Base-by-base conservation (phyloP, 2,113 vertebrate genomes). In the Synchiropus splendidus region DNA sequence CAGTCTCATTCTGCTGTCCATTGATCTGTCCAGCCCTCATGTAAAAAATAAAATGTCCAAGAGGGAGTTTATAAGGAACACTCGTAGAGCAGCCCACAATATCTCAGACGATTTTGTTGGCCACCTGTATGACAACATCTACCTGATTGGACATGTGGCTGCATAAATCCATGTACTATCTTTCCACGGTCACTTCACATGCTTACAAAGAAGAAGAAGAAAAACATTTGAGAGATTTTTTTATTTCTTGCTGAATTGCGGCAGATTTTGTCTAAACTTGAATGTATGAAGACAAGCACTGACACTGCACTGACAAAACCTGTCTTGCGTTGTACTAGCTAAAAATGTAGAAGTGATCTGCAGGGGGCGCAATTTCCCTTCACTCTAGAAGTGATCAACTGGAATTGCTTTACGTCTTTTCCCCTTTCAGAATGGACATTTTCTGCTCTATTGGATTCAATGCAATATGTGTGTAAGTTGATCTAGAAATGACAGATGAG, bases 11-110 rank as follows among this genome's bases (percentile, higher is more conserved):
- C 89, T 99, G 48, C 91, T 99, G 74, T 99, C 94, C 61, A 97
- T 98, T 54, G 95, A 99, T 72, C 89, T 99, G 70, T 90, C 85
- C 72, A 98, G 94, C 58, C 95, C 94, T 44, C 95, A 99, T 0
- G 95, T 99, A 71, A 98, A 98, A 82, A 99, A 99, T 86, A 99
- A 99, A 80, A 99, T 99, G 95, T 99, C 95, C 36, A 99, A 99
- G 80, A 86, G 95, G 77, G 95, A 99, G 81, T 99, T 99, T 72
- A 99, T 99, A 77, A 87, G 95, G 72, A 98, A 99, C 54, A 99
- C 95, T 0, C 88, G 95, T 2, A 86, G 90, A 16, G 95, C 95
- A 16, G 94, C 95, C 6, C 92, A 93, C 48, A 98, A 94, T 40
- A 92, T 99, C 68, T 97, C 92, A 14, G 95, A 98, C 74, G 95